A percentile compares a stretch with the other conserved stretches of the same genome.
Evolutionary conservation across 2,888 invertebrate species (phyloP).

Genomic region (Xylophagus ater): DNA sequence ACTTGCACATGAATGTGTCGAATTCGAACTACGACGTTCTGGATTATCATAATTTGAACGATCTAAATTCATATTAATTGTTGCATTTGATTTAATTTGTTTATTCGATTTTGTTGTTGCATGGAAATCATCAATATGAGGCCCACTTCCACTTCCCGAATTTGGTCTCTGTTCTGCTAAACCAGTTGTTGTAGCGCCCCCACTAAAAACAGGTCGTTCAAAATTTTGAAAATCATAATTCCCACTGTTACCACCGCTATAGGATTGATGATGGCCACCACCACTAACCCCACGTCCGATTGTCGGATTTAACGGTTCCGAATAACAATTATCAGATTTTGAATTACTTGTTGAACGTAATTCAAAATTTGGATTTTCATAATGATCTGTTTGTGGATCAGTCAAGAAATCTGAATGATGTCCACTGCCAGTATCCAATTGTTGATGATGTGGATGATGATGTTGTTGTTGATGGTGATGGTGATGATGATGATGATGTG

Average conservation of each 20-base stretch:
- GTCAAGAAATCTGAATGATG: constrained; percentile 14
- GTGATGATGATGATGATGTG: constrained; percentile 22
- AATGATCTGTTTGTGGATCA: constrained; percentile 35
- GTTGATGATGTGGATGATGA: constrained; percentile 10
- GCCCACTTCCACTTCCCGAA: constrained; percentile 19
- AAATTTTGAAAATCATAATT: constrained; percentile 47
- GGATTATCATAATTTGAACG: constrained; percentile 28
- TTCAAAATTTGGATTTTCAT: constrained; percentile 40
- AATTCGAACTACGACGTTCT: constrained; percentile 35
- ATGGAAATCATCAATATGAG: constrained; percentile 11
- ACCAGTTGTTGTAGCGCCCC: background rate
- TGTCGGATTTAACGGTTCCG: constrained; percentile 32
- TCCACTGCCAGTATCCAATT: constrained; percentile 15
- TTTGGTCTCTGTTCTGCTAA: constrained; percentile 10
- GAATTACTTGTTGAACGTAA: constrained; percentile 19
- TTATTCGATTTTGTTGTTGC: constrained; percentile 7
- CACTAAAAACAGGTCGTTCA: constrained; percentile 46
- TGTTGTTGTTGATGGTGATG: constrained; percentile 17
- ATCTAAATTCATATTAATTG: too few species aligned
- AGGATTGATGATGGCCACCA: constrained; percentile 8
- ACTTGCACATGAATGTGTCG: constrained; percentile 30
- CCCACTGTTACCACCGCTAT: background rate
- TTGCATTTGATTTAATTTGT: constrained; percentile 3
- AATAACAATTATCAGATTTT: constrained; percentile 33
- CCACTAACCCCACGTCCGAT: background rate